Conservation (phyloP, 2,113 vertebrate species). For the Neomonachus schauinslandi region DNA sequence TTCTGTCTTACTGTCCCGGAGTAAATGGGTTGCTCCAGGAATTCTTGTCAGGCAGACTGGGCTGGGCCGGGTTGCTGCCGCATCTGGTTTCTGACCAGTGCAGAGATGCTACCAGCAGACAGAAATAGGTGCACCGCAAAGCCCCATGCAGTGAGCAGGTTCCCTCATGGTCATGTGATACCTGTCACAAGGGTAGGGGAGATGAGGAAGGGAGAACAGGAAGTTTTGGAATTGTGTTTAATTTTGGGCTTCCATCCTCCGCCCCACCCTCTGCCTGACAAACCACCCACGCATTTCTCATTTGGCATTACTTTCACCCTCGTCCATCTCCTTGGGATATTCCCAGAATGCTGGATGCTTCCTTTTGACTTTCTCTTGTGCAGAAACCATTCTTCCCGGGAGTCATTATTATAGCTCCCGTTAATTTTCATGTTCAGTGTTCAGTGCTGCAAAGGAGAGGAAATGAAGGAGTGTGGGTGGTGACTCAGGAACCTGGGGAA, state of each 20-base stretch:
- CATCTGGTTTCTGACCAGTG: slow-evolving; percentile 11
- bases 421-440: slow-evolving; percentile 62
- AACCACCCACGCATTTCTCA: neutral
- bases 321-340: neutral
- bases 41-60: neutral
- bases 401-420: slow-evolving; percentile 42
- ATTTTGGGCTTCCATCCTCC: neutral
- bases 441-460: slow-evolving; percentile 62
- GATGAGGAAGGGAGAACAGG: slow-evolving; percentile 1
- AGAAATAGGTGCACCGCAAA: neutral
- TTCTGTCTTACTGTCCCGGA: neutral
- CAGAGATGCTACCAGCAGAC: neutral
- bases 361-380: slow-evolving; percentile 45
- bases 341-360: slow-evolving; percentile 58
- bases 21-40: neutral
- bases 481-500: slow-evolving; percentile 65
- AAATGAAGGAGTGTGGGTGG: slow-evolving; percentile 40
- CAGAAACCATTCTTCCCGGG: slow-evolving; percentile 33
- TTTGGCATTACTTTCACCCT: slow-evolving; percentile 45
- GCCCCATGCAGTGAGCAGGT: neutral
- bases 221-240: slow-evolving; percentile 12
- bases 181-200: neutral
- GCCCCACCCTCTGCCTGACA: neutral
- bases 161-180: neutral
- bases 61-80: neutral